Evolutionary conservation across 35 echinoderm and acorn worm species (phyloP).

Genomic region (Eucidaris tribuloides): DNA sequence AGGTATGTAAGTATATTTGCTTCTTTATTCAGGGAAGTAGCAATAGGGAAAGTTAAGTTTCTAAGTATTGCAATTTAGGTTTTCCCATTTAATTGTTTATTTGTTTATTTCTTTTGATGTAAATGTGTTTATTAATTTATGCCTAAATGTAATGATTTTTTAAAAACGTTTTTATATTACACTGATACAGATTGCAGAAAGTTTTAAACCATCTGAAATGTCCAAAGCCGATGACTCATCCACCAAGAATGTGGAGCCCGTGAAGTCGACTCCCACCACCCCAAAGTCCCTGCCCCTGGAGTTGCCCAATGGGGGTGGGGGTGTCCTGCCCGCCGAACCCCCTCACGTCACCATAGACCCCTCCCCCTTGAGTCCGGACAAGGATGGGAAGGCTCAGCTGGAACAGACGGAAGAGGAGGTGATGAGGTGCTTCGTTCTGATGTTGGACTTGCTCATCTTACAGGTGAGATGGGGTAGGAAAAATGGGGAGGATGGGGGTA

Average conservation of each 20-base stretch:
- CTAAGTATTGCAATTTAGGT: no score
- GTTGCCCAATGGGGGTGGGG: not conserved
- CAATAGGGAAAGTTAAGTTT: no score
- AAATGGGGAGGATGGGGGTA: no score
- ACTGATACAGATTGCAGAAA: not conserved
- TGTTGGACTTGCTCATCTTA: conserved; percentile 77
- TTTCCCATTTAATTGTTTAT: no score
- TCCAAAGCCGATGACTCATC: not conserved
- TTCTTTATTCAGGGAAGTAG: no score
- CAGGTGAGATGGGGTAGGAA: conserved; percentile 52
- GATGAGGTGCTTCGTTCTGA: conserved; percentile 79
- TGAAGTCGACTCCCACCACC: conserved; percentile 19
- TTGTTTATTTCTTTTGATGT: no score
- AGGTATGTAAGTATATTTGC: no score
- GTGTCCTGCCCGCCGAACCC: conserved; percentile 47
- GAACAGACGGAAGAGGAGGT: conserved; percentile 81
- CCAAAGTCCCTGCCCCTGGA: not conserved
- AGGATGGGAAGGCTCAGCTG: conserved; percentile 68
- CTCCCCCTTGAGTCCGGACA: conserved; percentile 58
- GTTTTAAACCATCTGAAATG: not conserved
- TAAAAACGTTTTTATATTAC: no score
- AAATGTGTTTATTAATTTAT: no score
- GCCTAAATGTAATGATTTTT: no score
- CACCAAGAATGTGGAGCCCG: conserved; percentile 12
- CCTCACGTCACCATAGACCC: conserved; percentile 79